These are phyloP conservation scores for Cydia strobilella DNA, from an alignment of 1,140 invertebrate genomes.

Conservation along the genomic window DNA sequence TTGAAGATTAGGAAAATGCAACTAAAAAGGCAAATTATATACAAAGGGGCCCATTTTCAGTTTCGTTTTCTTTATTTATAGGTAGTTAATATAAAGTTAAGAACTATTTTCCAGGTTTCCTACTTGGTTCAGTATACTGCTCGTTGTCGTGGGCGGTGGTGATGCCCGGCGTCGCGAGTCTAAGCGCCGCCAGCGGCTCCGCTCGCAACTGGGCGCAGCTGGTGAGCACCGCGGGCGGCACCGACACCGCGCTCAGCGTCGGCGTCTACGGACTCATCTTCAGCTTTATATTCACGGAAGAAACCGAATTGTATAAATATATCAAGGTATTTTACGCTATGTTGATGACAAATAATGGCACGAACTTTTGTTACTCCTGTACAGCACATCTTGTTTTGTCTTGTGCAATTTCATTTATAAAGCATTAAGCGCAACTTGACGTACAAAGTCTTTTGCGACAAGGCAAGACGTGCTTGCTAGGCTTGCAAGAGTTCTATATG, in stretches of 20 bases:
- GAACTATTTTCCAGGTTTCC: constrained; percentile 52
- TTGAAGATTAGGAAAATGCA: too few species aligned
- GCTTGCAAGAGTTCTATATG: too few species aligned
- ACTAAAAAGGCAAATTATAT: too few species aligned
- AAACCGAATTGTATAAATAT: constrained; percentile 54
- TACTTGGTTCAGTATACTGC: constrained; percentile 66
- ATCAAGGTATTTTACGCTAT: constrained; percentile 49
- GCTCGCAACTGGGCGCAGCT: constrained; percentile 65
- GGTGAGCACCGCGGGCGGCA: constrained; percentile 67
- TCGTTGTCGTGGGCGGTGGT: constrained; percentile 68
- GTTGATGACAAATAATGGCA: too few species aligned
- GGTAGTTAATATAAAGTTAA: background rate
- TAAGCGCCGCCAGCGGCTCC: constrained; percentile 44
- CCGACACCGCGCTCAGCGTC: constrained; percentile 70
- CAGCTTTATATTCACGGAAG: constrained; percentile 60
- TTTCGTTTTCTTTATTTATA: too few species aligned
- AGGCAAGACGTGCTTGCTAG: too few species aligned
- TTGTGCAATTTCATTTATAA: too few species aligned
- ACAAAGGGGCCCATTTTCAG: too few species aligned
- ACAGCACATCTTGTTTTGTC: too few species aligned
- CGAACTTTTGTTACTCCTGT: too few species aligned
- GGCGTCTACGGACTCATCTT: constrained; percentile 63
- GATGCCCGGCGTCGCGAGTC: constrained; percentile 59
- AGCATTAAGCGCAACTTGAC: too few species aligned
- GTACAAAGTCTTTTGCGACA: too few species aligned